Conservation (phyloP, 2,113 vertebrate species). For the Amphiprion percula region DNA sequence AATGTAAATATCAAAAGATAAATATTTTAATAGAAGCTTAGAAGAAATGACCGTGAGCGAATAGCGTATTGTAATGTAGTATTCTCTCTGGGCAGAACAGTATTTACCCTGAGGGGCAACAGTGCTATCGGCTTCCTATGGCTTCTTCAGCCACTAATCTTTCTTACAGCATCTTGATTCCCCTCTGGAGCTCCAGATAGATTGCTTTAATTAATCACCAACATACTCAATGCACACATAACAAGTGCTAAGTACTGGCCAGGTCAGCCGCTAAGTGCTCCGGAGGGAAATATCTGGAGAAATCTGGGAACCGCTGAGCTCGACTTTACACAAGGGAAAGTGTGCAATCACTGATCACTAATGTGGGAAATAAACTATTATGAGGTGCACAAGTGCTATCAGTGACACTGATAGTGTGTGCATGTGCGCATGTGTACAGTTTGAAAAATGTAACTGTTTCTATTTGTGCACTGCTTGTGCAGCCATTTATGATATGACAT, state of each 20-base stretch:
- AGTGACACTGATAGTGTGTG: not conserved
- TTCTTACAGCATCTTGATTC: constrained; percentile 59
- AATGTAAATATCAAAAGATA: too few relatives aligned
- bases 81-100: constrained; percentile 4
- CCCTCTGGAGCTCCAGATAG: constrained; percentile 51
- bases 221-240: constrained; percentile 62
- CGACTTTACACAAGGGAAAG: constrained; percentile 35
- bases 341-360: constrained; percentile 18
- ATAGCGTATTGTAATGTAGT: not conserved
- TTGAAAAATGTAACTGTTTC: not conserved
- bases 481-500: not conserved
- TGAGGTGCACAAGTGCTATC: constrained; percentile 16
- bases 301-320: constrained; percentile 33
- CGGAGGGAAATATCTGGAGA: constrained; percentile 47
- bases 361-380: constrained; percentile 13
- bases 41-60: not conserved
- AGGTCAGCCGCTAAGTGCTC: constrained; percentile 58
- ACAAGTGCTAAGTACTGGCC: constrained; percentile 62
- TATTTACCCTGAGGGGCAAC: constrained; percentile 19
- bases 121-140: not conserved
- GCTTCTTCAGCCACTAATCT: constrained; percentile 50
- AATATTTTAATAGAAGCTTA: not conserved
- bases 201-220: constrained; percentile 77
- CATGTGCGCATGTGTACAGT: not conserved
- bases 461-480: not conserved